Evolutionary conservation across 2,888 invertebrate species (phyloP), one percentile per base, ranked within the genome.

Genomic region (Callinectes sapidus): DNA sequence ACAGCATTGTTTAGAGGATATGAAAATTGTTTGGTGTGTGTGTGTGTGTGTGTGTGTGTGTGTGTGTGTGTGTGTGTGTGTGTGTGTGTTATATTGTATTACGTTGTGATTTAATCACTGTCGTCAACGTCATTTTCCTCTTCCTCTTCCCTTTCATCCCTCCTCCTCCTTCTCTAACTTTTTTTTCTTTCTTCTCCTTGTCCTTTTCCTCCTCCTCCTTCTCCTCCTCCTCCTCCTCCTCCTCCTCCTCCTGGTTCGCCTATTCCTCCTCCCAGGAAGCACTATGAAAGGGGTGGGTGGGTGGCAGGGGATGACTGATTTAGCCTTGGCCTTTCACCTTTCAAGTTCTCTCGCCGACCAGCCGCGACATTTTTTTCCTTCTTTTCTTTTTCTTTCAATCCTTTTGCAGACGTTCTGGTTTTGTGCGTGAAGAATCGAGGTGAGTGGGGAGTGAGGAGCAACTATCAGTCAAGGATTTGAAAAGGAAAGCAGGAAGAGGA

Each of bases 251-350:
- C 28, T 81, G 14, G 1, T 81, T 35, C 8, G 32, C 32, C 8
- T 81, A 13, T 8, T 81, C 77, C 28, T 81, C 35, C 16, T 32
- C 77, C 35, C 77, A 81, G 77, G 77, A 28, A 28, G 77, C 32
- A 81, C 77, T 32, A 81, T 28, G 77, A 81, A 81, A 32, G 35
- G n/a, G n/a, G n/a, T n/a, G 32, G 77, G 14, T 32, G 23, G 77
- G 32, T 28, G 35, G 77, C 32, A 14, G 13, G 32, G 77, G 32
- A 81, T 81, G 77, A 81, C 77, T 81, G 28, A 32, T 13, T 81
- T 35, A 81, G 77, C 77, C 77, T 81, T 81, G 77, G 77, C 77
- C 77, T 81, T 32, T 81, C 32, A 81, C 77, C 77, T 81, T 81
- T 81, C 77, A 81, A 81, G 28, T 81, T 81, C 77, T 81, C 77